phyloP scores from a whole-genome alignment of 2,797 vertebrate genomes.

The Pseudochaenichthys georgianus region DNA sequence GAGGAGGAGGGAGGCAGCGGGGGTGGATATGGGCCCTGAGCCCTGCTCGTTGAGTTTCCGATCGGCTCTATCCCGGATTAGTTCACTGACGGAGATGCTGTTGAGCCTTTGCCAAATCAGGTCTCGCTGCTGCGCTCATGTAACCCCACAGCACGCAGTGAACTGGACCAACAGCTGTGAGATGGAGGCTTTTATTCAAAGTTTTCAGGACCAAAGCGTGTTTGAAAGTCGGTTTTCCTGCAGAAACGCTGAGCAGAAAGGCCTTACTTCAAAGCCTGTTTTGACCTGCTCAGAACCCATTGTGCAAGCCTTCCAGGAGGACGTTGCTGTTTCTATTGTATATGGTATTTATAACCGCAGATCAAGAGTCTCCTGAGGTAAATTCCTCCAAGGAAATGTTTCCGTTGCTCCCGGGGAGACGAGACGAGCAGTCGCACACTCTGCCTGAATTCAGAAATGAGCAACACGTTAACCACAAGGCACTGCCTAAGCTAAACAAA shows the following conservation, averaged over 20 bases:
- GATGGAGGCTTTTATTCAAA: constrained; percentile 55
- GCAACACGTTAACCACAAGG: constrained; percentile 56
- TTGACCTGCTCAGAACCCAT: constrained; percentile 42
- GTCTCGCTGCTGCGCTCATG: constrained; percentile 46
- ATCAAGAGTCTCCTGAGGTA: constrained; percentile 68
- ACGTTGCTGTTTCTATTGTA: constrained; percentile 68
- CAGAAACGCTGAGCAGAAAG: constrained; percentile 25
- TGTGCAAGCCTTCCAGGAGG: constrained; percentile 56
- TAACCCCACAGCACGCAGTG: constrained; percentile 35
- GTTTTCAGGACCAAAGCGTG: constrained; percentile 33
- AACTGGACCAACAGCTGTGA: constrained; percentile 31
- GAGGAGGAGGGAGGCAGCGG: constrained; percentile 30
- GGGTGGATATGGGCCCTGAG: constrained; percentile 49
- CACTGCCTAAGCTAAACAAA: constrained; percentile 45
- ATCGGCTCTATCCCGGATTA: constrained; percentile 81
- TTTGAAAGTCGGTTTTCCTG: not conserved
- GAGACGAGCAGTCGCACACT: constrained; percentile 55
- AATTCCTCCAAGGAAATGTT: constrained; percentile 72
- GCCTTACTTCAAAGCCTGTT: constrained; percentile 42
- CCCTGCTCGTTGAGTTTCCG: constrained; percentile 66
- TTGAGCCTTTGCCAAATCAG: constrained; percentile 70
- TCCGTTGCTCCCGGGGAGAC: constrained; percentile 65
- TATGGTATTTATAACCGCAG: constrained; percentile 76
- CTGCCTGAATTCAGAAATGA: constrained; percentile 58
- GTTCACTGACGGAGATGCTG: constrained; percentile 78